phyloP scores from a whole-genome alignment of 2,113 vertebrate species.

The Machaerirhynchus nigripectus region DNA sequence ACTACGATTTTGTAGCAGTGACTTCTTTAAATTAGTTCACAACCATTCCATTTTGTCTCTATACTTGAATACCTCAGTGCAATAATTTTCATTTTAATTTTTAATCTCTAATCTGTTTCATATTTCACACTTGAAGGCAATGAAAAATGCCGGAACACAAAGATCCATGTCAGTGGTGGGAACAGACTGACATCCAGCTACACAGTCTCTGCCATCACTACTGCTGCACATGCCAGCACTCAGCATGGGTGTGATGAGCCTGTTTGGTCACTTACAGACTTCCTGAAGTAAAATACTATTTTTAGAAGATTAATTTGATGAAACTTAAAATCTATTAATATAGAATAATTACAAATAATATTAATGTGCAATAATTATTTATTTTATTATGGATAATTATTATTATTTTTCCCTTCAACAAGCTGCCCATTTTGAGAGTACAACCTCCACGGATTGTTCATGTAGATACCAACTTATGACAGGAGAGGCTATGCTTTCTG shows the following conservation, averaged over 20 bases:
- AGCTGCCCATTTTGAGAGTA: not conserved
- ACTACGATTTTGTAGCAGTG: not conserved
- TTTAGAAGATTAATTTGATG: not conserved
- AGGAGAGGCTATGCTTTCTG: not conserved
- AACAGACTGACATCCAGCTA: not conserved
- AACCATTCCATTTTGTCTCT: not conserved
- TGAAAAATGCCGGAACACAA: not conserved
- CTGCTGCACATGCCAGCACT: not conserved
- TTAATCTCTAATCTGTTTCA: not conserved
- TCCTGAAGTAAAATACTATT: not conserved
- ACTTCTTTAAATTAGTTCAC: not conserved
- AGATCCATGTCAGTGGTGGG: not conserved
- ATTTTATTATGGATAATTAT: not conserved
- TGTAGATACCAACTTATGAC: rapidly evolving
- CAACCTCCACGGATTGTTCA: not conserved
- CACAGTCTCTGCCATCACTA: not conserved
- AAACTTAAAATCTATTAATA: not conserved
- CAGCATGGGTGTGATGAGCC: no score
- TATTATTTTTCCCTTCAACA: not conserved
- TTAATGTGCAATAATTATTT: not conserved
- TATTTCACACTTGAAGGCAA: not conserved
- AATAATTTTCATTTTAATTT: not conserved
- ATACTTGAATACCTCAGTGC: not conserved
- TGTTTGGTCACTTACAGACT: not conserved
- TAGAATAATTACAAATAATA: not conserved